A percentile compares a stretch with the other conserved stretches of the same genome.
These are phyloP conservation scores for Ceratoteleas bidentatus DNA, from an alignment of 1,140 invertebrate species.

Conservation along the genomic window DNA sequence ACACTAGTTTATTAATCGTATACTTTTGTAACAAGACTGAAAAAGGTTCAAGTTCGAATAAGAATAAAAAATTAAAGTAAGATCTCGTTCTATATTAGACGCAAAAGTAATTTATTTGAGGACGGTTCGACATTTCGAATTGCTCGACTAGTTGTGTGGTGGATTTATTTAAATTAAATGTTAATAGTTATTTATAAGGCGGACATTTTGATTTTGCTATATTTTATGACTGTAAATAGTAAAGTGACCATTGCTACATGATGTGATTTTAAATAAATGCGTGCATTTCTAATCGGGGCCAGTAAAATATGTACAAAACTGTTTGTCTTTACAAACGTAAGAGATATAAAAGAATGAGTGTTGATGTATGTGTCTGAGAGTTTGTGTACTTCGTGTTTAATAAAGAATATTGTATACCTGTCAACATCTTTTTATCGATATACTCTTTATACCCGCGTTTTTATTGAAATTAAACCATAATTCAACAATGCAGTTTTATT, in stretches of 20 bases:
- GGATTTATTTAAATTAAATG: conserved; percentile 36
- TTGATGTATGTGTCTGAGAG: conserved; percentile 22
- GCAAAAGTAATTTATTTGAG: conserved; percentile 48
- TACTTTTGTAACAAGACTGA: conserved; percentile 61
- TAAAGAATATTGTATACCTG: conserved; percentile 48
- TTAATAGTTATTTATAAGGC: conserved; percentile 35
- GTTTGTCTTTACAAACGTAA: conserved; percentile 10
- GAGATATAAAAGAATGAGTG: background rate
- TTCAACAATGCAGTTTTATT: too few species aligned
- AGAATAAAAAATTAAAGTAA: conserved; percentile 30
- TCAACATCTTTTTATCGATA: conserved; percentile 18
- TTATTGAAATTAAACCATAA: background rate
- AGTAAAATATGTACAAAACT: conserved; percentile 51
- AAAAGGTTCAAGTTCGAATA: conserved; percentile 42
- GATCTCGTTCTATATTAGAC: conserved; percentile 47
- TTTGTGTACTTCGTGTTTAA: conserved; percentile 42
- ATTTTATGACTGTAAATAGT: conserved; percentile 46
- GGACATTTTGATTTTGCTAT: conserved; percentile 21
- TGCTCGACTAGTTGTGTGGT: conserved; percentile 2
- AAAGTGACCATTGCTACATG: conserved; percentile 7
- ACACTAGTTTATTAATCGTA: conserved; percentile 44
- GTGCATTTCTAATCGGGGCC: conserved; percentile 42
- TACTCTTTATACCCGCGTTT: conserved; percentile 7
- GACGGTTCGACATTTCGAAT: conserved; percentile 12
- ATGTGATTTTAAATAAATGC: conserved; percentile 52